These are phyloP conservation scores for Tubulanus polymorphus DNA, from an alignment of 2,888 invertebrate genomes.

Conservation along the genomic window DNA sequence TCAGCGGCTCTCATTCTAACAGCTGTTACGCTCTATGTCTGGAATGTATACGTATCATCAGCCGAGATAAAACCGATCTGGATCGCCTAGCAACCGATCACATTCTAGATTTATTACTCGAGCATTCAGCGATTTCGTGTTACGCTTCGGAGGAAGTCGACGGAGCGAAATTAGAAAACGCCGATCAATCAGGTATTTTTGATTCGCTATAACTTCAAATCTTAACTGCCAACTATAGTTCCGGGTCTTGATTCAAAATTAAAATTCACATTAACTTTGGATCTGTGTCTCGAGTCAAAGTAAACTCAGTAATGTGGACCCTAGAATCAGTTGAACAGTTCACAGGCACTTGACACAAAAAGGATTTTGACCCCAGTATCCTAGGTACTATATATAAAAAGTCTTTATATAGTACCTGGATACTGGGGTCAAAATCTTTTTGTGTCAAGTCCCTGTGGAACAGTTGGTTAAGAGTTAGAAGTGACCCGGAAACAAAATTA, in stretches of 20 bases:
- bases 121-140: slow-evolving; percentile 19
- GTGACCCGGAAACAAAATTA: too few species aligned
- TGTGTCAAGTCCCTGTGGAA: too few species aligned
- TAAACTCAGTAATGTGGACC: too few species aligned
- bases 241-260: too few species aligned
- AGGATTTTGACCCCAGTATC: too few species aligned
- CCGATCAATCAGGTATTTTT: slow-evolving; percentile 9
- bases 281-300: neutral
- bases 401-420: too few species aligned
- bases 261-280: neutral
- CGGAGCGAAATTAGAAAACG: slow-evolving; percentile 14
- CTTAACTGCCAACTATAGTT: neutral
- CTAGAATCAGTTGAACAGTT: too few species aligned
- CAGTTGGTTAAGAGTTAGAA: too few species aligned
- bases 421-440: too few species aligned
- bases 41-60: slow-evolving; percentile 23
- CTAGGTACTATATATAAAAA: too few species aligned
- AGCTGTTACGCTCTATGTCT: slow-evolving; percentile 12
- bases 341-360: too few species aligned
- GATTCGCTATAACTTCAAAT: neutral
- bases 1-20: too few species aligned
- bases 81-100: slow-evolving; percentile 18
- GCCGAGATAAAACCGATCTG: slow-evolving; percentile 22
- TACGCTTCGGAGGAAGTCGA: slow-evolving; percentile 12
- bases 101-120: slow-evolving; percentile 14